A percentile compares a stretch with the other conserved stretches of the same genome.
phyloP scores from a whole-genome alignment of 2,797 vertebrate genomes.

The Acipenser ruthenus region DNA sequence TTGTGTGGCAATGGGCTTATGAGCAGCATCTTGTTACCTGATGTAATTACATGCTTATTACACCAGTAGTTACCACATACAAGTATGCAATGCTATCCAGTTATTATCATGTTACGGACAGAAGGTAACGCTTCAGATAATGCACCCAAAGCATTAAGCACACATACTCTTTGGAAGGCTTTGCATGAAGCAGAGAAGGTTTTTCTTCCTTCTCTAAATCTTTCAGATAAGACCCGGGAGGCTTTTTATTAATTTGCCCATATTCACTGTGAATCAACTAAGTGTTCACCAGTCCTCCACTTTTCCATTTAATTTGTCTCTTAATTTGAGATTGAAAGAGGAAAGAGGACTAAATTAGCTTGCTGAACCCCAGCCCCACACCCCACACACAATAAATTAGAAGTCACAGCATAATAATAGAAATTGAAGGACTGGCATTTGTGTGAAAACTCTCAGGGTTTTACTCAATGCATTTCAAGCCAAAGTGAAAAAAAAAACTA shows the following conservation, averaged over 20 bases:
- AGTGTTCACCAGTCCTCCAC: slow-evolving; percentile 2
- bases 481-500: too few species aligned
- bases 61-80: too few species aligned
- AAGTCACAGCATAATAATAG: slow-evolving; percentile 4
- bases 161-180: too few species aligned
- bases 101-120: too few species aligned
- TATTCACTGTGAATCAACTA: slow-evolving; percentile 13
- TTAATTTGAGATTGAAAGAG: background rate
- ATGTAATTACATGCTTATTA: too few species aligned
- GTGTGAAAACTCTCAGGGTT: too few species aligned
- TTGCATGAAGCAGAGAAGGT: background rate
- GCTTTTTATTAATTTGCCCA: background rate
- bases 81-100: too few species aligned
- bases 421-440: slow-evolving; percentile 11
- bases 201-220: background rate
- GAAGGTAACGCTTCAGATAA: too few species aligned
- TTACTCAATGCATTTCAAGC: too few species aligned
- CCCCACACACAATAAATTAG: background rate
- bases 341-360: slow-evolving; percentile 2
- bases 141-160: too few species aligned
- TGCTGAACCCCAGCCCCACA: background rate
- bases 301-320: slow-evolving; percentile 11
- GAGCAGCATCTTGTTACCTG: too few species aligned
- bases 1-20: too few species aligned
- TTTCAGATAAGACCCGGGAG: background rate